Evolutionary conservation across 2,113 vertebrate species (phyloP), one percentile per base, ranked within the genome.

Genomic region (Todiramphus chloris): DNA sequence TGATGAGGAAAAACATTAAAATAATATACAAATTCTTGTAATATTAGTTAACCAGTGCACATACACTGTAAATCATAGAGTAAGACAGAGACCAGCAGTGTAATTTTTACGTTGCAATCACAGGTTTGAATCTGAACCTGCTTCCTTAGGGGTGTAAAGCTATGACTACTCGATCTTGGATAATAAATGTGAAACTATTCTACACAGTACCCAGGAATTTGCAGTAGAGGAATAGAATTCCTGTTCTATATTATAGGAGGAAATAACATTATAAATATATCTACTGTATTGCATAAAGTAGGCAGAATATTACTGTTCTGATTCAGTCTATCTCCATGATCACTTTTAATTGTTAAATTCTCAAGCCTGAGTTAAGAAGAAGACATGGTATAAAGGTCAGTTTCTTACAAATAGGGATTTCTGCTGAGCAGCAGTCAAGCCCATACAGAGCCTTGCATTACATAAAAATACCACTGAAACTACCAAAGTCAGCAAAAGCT

Each of bases 381-480:
- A 86, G 31, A 76, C 63, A 78, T 0, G 18, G 50, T 59, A 63
- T 25, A 91, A 89, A 93, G 83, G 60, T 75, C 51, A 80, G 33
- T 90, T 87, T 92, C 69, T 62, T 92, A 51, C 16, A 44, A 91
- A 93, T 24, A 78, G 17, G 37, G 8, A 39, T 63, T 90, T 94
- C 67, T 74, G 43, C 53, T 94, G 53, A 81, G 63, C 79, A 93
- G 66, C 43, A 72, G 70, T 85, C 67, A 96, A 91, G 86, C 64
- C 73, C 85, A 80, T 90, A 93, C 83, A 83, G 67, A 91, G 35
- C 7, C 74, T 56, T 70, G 31, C 11, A 77, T 46, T 79, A 67
- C 27, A 63, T 48, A 86, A 92, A 84, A 70, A 74, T 83, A 35
- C 30, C 66, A 66, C 17, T 66, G 59, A 88, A 94, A 95, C 24